Conservation (phyloP, 2,113 vertebrate species). For the Phocoena sinus region DNA sequence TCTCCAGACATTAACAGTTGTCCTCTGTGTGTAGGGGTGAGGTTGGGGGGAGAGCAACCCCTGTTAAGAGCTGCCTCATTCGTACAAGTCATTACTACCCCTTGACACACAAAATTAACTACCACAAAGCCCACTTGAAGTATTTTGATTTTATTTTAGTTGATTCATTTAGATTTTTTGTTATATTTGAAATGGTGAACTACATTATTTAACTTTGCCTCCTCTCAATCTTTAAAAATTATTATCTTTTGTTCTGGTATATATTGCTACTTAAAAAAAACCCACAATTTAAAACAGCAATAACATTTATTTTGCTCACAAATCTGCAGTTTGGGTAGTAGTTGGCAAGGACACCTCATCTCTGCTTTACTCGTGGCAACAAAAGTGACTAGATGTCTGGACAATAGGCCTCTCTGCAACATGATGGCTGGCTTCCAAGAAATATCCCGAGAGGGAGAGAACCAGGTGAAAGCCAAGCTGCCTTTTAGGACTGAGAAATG, state of each 20-base stretch:
- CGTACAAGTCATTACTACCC: background rate
- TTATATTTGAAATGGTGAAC: background rate
- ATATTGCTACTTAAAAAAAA: background rate
- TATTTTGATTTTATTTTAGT: background rate
- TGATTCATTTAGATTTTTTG: background rate
- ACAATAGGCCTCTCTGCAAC: background rate
- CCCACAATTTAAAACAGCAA: background rate
- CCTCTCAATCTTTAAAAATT: background rate
- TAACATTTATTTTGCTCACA: background rate
- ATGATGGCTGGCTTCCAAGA: background rate
- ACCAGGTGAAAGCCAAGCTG: background rate
- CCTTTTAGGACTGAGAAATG: background rate
- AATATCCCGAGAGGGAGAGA: background rate
- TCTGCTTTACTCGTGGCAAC: background rate
- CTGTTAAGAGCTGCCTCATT: background rate
- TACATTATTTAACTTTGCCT: background rate
- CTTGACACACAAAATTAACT: background rate
- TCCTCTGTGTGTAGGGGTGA: background rate
- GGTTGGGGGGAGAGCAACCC: background rate
- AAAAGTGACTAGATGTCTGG: background rate
- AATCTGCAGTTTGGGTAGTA: background rate
- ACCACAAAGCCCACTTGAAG: background rate
- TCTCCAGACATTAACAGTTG: background rate
- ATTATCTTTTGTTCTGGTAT: background rate
- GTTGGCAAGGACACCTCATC: background rate